Evolutionary conservation across 2,888 invertebrate species (phyloP).

Genomic region (Bruchidius siliquastri): DNA sequence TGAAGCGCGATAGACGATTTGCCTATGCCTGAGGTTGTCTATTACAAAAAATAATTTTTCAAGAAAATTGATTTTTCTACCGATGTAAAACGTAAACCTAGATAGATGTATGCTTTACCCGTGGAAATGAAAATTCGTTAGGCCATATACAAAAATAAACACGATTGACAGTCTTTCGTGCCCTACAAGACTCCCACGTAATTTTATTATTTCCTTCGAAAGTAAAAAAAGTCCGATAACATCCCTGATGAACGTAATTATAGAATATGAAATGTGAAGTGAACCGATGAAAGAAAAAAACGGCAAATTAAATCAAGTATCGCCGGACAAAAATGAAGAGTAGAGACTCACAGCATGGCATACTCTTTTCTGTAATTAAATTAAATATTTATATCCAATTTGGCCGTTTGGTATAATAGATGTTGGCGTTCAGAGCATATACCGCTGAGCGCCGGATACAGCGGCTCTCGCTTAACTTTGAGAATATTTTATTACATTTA

Average conservation of each 20-base stretch:
- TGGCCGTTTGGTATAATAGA: slow-evolving; percentile 29
- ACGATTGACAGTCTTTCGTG: no score
- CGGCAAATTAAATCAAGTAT: slow-evolving; percentile 22
- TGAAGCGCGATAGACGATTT: no score
- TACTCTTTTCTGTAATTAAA: slow-evolving; percentile 41
- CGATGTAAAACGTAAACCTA: no score
- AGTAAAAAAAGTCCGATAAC: background rate
- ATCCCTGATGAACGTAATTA: background rate
- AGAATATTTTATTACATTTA: slow-evolving; percentile 37
- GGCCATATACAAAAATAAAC: no score
- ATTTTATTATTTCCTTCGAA: no score
- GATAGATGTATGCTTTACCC: no score
- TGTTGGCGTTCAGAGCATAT: slow-evolving; percentile 16
- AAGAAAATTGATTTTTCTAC: no score
- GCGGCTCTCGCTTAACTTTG: slow-evolving; percentile 31
- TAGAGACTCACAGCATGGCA: slow-evolving; percentile 12
- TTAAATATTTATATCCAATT: slow-evolving; percentile 43
- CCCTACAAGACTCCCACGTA: no score
- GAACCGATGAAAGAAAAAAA: slow-evolving; percentile 4
- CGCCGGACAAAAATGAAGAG: slow-evolving; percentile 21
- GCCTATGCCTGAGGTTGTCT: no score
- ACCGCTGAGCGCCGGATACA: background rate
- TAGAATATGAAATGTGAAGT: background rate
- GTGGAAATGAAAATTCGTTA: no score
- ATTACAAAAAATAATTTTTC: no score